Evolutionary conservation across 2,797 vertebrate genomes (phyloP).

Genomic region (Ceryle rudis): DNA sequence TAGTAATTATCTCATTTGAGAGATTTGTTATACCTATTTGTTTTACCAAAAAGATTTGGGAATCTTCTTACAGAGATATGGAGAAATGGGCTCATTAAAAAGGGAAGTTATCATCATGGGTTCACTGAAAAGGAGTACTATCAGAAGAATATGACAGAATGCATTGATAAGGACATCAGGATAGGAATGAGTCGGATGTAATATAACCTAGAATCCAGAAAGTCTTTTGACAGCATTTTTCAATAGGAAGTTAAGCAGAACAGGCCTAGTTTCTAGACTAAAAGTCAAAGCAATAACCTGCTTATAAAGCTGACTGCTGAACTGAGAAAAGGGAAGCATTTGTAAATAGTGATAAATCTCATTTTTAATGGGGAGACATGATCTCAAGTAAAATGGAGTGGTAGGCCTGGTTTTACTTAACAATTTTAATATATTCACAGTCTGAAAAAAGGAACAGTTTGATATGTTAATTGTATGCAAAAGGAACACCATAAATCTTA

Average conservation of each 20-base stretch:
- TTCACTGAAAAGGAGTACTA: constrained; percentile 35
- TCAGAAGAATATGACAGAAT: constrained; percentile 47
- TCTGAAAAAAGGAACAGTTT: background rate
- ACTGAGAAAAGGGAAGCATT: background rate
- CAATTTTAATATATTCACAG: background rate
- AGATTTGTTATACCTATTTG: constrained; percentile 12
- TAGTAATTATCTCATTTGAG: background rate
- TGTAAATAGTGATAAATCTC: constrained; percentile 40
- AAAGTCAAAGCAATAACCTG: constrained; percentile 35
- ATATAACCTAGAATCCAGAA: constrained; percentile 53
- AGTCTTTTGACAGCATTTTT: constrained; percentile 56
- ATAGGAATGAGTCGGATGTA: constrained; percentile 51
- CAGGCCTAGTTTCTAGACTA: constrained; percentile 38
- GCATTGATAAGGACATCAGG: constrained; percentile 18
- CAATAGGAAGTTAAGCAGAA: constrained; percentile 62
- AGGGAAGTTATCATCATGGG: constrained; percentile 21
- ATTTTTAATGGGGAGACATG: constrained; percentile 10
- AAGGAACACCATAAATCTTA: background rate
- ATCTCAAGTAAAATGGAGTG: background rate
- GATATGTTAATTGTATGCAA: background rate
- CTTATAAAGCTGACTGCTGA: constrained; percentile 11
- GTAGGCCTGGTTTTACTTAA: constrained; percentile 27
- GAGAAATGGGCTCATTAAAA: constrained; percentile 43
- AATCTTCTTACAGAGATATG: constrained; percentile 16
- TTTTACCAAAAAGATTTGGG: background rate